Evolutionary conservation across 1,140 invertebrate genomes (phyloP), one percentile per base, ranked within the genome.

Genomic region (Lasaia peninsularis): DNA sequence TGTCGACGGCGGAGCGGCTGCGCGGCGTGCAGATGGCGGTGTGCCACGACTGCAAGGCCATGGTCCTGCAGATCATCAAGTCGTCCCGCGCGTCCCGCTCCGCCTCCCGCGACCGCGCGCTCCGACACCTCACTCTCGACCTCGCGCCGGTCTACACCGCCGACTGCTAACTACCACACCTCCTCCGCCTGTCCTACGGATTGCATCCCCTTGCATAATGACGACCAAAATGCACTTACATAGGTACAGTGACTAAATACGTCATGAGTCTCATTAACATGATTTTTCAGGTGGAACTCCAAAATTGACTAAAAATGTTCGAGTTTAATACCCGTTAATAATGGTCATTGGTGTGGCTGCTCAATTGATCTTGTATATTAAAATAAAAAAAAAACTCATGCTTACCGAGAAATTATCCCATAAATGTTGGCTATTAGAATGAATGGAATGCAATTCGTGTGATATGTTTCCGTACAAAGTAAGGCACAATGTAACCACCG

Each of bases 1-100:
- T 32, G 28, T n/a, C 69, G 60, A 89, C 90, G 56, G 88, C 90
- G 56, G 92, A 95, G 73, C 91, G 92, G 52, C 79, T 94, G 58
- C 92, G 94, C 64, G 95, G 95, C 48, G 92, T 96, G 33, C 92
- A 95, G 69, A 96, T 97, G 92, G 93, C 94, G 31, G 96, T 98
- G 14, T 99, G 97, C 81, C 94, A 96, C 75, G 97, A 98, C 89
- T 99, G 97, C 88, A 97, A 97, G 78, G 94, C 95, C 7, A 96
- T 98, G 94, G 95, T 98, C 31, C 92, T 96, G 62, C 96, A 98
- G 87, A 97, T 98, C 73, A 97, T 98, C 70, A 95, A 95, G 84
- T 95, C 94, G 11, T 95, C 95, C 7, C 92, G 94, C 71, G 94
- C 93, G 34, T 94, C 93, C 52, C 92, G 95, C 58, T 93, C 94